Conservation (phyloP, 2,797 vertebrate species). For the Hipposideros larvatus region DNA sequence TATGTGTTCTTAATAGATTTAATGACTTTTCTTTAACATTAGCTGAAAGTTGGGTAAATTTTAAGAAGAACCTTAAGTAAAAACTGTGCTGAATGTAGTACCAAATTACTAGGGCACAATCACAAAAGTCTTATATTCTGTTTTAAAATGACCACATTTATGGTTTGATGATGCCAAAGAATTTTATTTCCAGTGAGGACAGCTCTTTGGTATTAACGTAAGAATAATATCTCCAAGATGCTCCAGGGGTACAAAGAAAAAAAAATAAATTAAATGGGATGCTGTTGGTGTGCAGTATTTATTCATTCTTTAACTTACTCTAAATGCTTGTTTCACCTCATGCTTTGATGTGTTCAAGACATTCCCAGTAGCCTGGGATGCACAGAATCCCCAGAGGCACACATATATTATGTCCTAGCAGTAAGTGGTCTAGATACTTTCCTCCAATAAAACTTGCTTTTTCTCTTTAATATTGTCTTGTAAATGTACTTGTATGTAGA, state of each 20-base stretch:
- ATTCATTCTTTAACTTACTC: not conserved
- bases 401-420: not conserved
- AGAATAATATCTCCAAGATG: not conserved
- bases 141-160: not conserved
- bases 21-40: not conserved
- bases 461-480: not conserved
- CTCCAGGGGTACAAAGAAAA: not conserved
- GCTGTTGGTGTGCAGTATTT: not conserved
- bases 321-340: not conserved
- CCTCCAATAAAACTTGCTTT: not conserved
- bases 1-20: not conserved
- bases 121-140: not conserved
- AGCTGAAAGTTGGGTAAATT: not conserved
- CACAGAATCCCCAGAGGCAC: not conserved
- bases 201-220: not conserved
- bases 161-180: not conserved
- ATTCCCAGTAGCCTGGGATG: not conserved
- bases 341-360: not conserved
- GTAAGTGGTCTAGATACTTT: not conserved
- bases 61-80: not conserved
- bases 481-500: not conserved
- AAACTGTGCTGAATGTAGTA: not conserved
- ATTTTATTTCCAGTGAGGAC: not conserved
- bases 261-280: not conserved
- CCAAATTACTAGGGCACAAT: not conserved